Base-by-base conservation (phyloP, 1,140 invertebrate species). In the Drosophila prosaltans region DNA sequence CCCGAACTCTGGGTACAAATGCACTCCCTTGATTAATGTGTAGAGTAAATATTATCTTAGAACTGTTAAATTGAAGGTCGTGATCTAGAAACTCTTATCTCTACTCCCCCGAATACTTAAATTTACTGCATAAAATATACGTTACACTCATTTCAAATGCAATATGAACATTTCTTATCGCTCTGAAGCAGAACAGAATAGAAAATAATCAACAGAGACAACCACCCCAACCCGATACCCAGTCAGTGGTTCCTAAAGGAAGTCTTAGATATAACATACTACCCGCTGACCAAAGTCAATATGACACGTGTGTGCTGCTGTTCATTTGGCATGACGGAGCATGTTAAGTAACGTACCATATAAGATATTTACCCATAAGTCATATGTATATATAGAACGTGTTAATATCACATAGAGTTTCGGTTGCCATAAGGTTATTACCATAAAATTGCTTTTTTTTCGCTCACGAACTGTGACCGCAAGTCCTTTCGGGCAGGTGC, bases 61-160 rank as follows among this genome's bases (percentile, higher is more conserved):
- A 21, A 36, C 6, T 43, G 16, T 21, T 68, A 65, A 65, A 69
- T 63, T 81, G 70, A 88, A 89, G 84, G 84, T 89, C 84, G 74
- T 69, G 80, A 80, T 83, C 66, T 55, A 51, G 64, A 45, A 60
- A 65, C 74, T 65, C 57, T 65, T 80, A 77, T 83, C 65, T 83
- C 41, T 41, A 68, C 80, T 71, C 16, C 65, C 45, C 24, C 45
- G 45, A 36, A 5, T 36, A 26, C 1, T 43, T n/a, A n/a, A 43
- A 0, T 58, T 36, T 63, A 63, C 72, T 81, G 84, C 68, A 89
- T 89, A 89, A 89, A 89, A 89, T 84, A 89, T 89, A 89, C 84
- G 84, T 89, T 89, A 89, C 78, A 79, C 78, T 89, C 78, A 90
- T 90, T 89, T 90, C 48, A 43, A 89, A 90, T 89, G 84, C 84